phyloP scores from a whole-genome alignment of 2,888 invertebrate species.

The Brenthis ino region DNA sequence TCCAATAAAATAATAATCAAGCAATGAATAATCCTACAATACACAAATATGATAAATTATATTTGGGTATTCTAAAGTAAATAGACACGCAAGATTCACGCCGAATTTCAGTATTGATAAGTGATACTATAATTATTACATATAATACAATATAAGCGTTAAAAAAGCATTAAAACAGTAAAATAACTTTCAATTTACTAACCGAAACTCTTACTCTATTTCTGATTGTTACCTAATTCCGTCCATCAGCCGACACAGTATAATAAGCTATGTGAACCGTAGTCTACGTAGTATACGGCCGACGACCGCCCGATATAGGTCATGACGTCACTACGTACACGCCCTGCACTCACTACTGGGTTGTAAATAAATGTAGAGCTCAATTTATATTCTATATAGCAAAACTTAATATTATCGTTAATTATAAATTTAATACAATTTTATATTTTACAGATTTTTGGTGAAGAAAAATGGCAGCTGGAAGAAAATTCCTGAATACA shows the following conservation, averaged over 20 bases:
- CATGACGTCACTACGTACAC: slow-evolving; percentile 43
- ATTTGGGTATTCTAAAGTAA: too few species aligned
- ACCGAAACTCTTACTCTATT: background rate
- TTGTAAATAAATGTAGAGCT: slow-evolving; percentile 25
- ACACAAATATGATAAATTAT: too few species aligned
- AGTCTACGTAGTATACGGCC: slow-evolving; percentile 29
- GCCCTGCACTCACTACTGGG: slow-evolving; percentile 32
- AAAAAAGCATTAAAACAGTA: background rate
- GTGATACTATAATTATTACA: too few species aligned
- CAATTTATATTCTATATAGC: slow-evolving; percentile 21
- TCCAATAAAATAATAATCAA: too few species aligned
- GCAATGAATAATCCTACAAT: too few species aligned
- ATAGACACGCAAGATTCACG: too few species aligned
- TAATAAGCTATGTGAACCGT: slow-evolving; percentile 18
- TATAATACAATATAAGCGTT: background rate
- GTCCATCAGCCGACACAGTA: background rate
- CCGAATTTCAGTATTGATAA: too few species aligned
- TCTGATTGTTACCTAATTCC: background rate
- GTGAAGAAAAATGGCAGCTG: too few species aligned
- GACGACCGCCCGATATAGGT: slow-evolving; percentile 42
- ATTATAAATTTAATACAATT: background rate
- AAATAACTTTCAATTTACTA: background rate
- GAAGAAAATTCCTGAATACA: too few species aligned
- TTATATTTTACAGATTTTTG: too few species aligned
- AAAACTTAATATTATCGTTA: slow-evolving; percentile 16